These are phyloP conservation scores for Caenorhabditis elegans DNA, from an alignment of 1,140 invertebrate species.

Conservation along the genomic window DNA sequence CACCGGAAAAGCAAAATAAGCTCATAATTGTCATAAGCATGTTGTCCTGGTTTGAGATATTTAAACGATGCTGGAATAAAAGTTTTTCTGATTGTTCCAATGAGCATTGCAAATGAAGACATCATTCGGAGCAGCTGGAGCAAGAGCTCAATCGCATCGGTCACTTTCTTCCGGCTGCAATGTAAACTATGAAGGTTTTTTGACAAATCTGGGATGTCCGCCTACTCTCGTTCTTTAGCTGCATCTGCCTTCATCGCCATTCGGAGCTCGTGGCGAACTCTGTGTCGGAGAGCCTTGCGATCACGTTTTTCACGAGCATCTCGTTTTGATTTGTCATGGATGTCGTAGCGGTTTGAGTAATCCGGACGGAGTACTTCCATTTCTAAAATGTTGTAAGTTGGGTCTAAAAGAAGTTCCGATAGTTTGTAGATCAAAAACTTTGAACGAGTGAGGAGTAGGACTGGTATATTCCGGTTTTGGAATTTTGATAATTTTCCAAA, in stretches of 20 bases:
- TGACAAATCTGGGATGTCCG: not conserved
- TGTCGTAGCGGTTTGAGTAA: conserved; percentile 46
- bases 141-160: conserved; percentile 48
- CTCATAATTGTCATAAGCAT: conserved; percentile 36
- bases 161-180: conserved; percentile 42
- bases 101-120: conserved; percentile 45
- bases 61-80: conserved; percentile 50
- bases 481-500: no score
- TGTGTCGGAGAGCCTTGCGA: conserved; percentile 36
- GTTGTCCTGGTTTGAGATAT: conserved; percentile 41
- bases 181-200: not conserved
- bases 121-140: conserved; percentile 49
- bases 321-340: conserved; percentile 29
- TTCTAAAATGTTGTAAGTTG: conserved; percentile 13
- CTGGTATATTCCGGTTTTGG: no score
- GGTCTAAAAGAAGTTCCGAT: no score
- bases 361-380: conserved; percentile 39
- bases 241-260: conserved; percentile 45
- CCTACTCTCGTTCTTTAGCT: conserved; percentile 29
- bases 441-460: no score
- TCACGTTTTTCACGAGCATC: conserved; percentile 45
- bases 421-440: not conserved
- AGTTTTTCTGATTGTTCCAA: conserved; percentile 48
- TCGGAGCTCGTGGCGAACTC: conserved; percentile 33
- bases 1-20: conserved; percentile 36